Evolutionary conservation across 2,113 vertebrate genomes (phyloP), one percentile per base, ranked within the genome.

Genomic region (Xyrauchen texanus): DNA sequence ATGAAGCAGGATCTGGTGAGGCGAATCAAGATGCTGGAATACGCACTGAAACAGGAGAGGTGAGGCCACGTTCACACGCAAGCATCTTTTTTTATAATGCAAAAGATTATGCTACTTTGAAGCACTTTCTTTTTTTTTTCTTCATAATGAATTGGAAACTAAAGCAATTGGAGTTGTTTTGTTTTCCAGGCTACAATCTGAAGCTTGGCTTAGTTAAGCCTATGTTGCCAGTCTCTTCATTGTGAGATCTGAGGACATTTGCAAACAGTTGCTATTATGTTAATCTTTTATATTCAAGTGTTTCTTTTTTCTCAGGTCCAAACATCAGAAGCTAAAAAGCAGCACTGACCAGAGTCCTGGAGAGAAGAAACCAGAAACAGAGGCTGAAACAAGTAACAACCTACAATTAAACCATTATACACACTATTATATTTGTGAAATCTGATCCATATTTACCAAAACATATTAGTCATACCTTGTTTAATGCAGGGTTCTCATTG

Each of bases 11-110:
- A 97, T 87, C 90, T 97, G 79, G 96, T 97, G 68, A 92, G 96
- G 79, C 91, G 96, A 88, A 96, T 97, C 86, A 96, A 96, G 90
- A 97, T 97, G 96, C 82, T 97, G 77, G 96, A 97, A 68, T 96
- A 95, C 0, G 96, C 92, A 47, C 90, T 93, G 62, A 93, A 93
- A 89, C 92, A 93, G 78, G 92, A 93, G 84, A 88, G 91, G 92
- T 92, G 77, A 85, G 82, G 10, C 8, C 16, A 76, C 67, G 68
- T 53, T 67, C 63, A 55, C 21, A 76, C 21, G 3, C 21, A 34
- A 34, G 21, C 21, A 3, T 34, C 21, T 34, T 34, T 34, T 34
- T 34, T 34, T 34, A 34, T 55, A 57, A 44, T 67, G 12, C 4
- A 15, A 16, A 34, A 68, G 21, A 34, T 34, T 34, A 53, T 55